Conservation (phyloP, 2,888 invertebrate genomes). For the Agrilus mali region DNA sequence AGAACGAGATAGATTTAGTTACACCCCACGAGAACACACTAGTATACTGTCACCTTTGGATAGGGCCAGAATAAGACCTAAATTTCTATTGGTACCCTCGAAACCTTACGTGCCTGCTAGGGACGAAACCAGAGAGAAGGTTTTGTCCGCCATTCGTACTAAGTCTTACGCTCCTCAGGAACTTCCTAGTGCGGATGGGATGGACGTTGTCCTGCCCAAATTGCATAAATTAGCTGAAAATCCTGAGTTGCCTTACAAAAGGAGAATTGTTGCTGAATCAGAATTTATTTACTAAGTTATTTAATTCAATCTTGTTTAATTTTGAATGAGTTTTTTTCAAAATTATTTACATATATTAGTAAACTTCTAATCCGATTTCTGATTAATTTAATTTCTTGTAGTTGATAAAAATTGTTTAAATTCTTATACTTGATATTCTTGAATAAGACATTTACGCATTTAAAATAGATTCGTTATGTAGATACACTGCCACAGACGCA, state of each 20-base stretch:
- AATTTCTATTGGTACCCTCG: constrained; percentile 45
- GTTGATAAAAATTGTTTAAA: too few relatives aligned
- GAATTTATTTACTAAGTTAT: not conserved
- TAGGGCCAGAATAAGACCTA: constrained; percentile 49
- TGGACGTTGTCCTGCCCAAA: constrained; percentile 52
- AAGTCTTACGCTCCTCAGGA: constrained; percentile 37
- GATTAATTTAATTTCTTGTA: too few relatives aligned
- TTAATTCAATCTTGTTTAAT: too few relatives aligned
- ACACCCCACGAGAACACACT: constrained; percentile 22
- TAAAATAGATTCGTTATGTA: too few relatives aligned
- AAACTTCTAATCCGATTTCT: too few relatives aligned
- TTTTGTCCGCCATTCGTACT: constrained; percentile 44
- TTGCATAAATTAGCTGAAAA: constrained; percentile 41
- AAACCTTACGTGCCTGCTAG: constrained; percentile 57
- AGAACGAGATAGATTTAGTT: constrained; percentile 17
- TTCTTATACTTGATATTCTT: too few relatives aligned
- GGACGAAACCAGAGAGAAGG: constrained; percentile 51
- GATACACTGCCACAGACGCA: too few relatives aligned
- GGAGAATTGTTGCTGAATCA: constrained; percentile 38
- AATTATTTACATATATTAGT: too few relatives aligned
- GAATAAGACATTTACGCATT: too few relatives aligned
- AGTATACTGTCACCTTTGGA: constrained; percentile 42
- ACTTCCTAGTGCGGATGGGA: constrained; percentile 35
- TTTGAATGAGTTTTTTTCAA: too few relatives aligned
- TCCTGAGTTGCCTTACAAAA: constrained; percentile 35